Conservation (phyloP, 2,113 vertebrate genomes). For the Heteronetta atricapilla region DNA sequence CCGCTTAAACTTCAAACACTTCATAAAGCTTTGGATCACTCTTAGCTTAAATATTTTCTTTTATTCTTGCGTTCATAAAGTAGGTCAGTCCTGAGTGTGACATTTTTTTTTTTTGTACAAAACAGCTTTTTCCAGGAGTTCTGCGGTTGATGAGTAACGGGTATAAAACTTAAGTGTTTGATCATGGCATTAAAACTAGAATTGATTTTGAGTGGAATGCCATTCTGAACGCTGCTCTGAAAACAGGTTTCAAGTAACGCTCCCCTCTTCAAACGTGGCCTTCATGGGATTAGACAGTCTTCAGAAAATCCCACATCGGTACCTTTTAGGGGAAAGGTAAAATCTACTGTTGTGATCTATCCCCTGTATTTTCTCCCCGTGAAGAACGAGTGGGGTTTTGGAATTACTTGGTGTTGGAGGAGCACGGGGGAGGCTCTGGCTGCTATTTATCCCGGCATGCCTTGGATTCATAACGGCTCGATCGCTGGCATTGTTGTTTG, state of each 20-base stretch:
- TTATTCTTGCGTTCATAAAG: constrained; percentile 50
- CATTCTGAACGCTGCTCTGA: neutral
- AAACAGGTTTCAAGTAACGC: neutral
- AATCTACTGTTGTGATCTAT: neutral
- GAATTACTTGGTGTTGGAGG: neutral
- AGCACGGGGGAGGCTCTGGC: neutral
- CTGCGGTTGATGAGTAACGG: constrained; percentile 9
- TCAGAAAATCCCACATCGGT: neutral
- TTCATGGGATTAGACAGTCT: neutral
- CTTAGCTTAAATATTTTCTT: constrained; percentile 37
- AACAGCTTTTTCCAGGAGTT: constrained; percentile 24
- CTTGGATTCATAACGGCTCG: neutral
- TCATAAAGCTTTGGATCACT: constrained; percentile 59
- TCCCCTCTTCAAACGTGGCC: neutral
- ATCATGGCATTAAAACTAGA: neutral
- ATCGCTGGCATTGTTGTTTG: neutral
- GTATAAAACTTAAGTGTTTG: neutral
- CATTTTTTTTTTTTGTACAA: constrained; percentile 11
- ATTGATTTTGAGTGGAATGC: neutral
- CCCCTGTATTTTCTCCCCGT: accelerated
- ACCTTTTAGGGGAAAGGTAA: neutral
- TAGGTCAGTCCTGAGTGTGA: constrained; percentile 44
- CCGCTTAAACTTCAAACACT: constrained; percentile 46
- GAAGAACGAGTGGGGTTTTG: neutral
- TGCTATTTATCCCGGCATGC: neutral